Evolutionary conservation across 2,888 invertebrate genomes (phyloP), one percentile per base, ranked within the genome.

Genomic region (Anarsia innoxiella): DNA sequence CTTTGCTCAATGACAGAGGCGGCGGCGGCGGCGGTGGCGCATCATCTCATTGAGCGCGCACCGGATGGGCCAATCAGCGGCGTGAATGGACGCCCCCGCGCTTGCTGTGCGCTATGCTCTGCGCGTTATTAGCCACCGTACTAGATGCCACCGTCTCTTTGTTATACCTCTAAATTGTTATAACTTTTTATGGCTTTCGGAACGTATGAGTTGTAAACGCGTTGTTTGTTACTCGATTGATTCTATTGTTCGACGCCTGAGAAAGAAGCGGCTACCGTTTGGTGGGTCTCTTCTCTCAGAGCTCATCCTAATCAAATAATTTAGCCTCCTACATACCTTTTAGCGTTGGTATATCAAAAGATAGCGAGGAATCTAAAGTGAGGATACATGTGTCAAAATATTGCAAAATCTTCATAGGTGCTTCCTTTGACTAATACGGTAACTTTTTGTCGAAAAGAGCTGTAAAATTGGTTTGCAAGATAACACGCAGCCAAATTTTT

Each of bases 21-120:
- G 61, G 60, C 42, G 44, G 58, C 61, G 44, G 58, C 61, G 61
- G 66, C 76, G 70, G 74, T 65, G 61, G 65, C 77, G 80, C 80
- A 82, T 80, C 83, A 79, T 79, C 80, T 83, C 83, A 83, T 83
- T 84, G 82, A 83, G 73, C 65, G 73, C 69, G 71, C 77, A 83
- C 84, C 84, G 83, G 84, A 84, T 83, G 83, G 72, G 65, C 84
- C 83, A 84, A 84, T 84, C 84, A 83, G 79, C 80, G 64, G 63
- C 78, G 79, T 83, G 83, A 83, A 84, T 83, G 83, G 79, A 71
- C 84, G 83, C 82, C 83, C 76, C 83, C 83, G 80, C 79, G 67
- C 59, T 50, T n/a, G 6, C 26, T 61, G 66, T 64, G 60, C 57
- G 41, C 48, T 42, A 51, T 59, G 66, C 65, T 61, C 58, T 47